Base-by-base conservation (phyloP, 2,797 vertebrate genomes). In the Crenuchus spilurus region DNA sequence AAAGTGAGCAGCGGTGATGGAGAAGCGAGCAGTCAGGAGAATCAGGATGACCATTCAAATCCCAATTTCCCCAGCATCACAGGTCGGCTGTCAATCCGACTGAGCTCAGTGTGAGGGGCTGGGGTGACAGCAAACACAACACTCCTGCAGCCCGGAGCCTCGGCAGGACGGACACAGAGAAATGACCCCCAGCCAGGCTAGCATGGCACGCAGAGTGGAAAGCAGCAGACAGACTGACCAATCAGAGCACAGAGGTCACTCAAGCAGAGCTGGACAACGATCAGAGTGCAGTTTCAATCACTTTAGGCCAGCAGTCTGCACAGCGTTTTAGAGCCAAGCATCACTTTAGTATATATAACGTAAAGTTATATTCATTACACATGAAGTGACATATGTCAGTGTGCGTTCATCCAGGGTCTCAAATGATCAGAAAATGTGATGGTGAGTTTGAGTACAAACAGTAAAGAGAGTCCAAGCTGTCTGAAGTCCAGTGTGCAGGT, bases 41-140 rank as follows among this genome's bases (percentile, higher is more conserved):
- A 42, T 62, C 8, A 41, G 22, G 20, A 62, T 37, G 20, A 22
- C 37, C 58, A 60, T 62, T 62, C 58, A 62, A 39, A 62, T 62
- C 18, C 58, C 37, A 62, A 54, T 54, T 6, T 54, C 51, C 51
- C 35, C 18, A 37, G 8, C 9, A 41, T 55, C 52, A 52, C 39
- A 44, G 51, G 20, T 30, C 8, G 51, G 28, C 63, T 67, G 48
- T 67, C 48, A 52, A 33, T 51, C 35, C 44, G 37, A 55, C 37
- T 30, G 39, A 30, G 28, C 42, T 48, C 30, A 8, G 20, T 35
- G 68, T 48, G 42, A 60, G 11, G 28, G 31, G 67, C 7, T 28
- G 28, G 35, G 41, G 68, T 7, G 31, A 60, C 54, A 70, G 41
- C 41, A 48, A 60, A 44, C 31, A 42, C 20, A 33, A 46, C 26